phyloP scores from a whole-genome alignment of 2,113 vertebrate genomes.

The Myrmophylax atrothorax region DNA sequence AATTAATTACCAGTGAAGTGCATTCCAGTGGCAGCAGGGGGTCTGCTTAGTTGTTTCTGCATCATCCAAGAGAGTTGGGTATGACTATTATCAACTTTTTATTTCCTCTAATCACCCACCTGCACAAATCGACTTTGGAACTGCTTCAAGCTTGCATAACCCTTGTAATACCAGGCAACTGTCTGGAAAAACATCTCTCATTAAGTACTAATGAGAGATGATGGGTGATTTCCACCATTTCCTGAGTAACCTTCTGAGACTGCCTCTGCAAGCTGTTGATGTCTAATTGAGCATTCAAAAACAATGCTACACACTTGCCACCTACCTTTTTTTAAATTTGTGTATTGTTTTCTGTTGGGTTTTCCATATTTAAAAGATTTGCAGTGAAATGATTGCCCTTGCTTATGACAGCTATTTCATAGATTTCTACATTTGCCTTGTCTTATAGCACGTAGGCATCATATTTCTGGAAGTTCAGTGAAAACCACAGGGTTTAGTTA shows the following conservation, averaged over 20 bases:
- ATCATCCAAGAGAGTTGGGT: constrained; percentile 11
- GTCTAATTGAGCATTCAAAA: constrained; percentile 44
- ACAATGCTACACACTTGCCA: neutral
- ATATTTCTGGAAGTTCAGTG: neutral
- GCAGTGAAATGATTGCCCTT: neutral
- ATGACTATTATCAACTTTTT: constrained; percentile 50
- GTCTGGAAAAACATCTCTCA: constrained; percentile 60
- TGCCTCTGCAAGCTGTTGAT: constrained; percentile 47
- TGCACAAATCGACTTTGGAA: constrained; percentile 61
- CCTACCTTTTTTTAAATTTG: neutral
- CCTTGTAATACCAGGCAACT: constrained; percentile 41
- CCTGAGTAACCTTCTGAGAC: constrained; percentile 50
- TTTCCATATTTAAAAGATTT: neutral
- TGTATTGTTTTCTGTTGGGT: neutral
- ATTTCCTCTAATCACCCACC: constrained; percentile 58
- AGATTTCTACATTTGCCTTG: neutral
- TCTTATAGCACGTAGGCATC: neutral
- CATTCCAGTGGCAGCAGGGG: constrained; percentile 34
- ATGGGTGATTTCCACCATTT: constrained; percentile 55
- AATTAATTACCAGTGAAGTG: constrained; percentile 63
- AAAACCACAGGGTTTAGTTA: neutral
- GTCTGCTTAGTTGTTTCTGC: constrained; percentile 42
- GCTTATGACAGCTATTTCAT: neutral
- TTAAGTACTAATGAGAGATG: constrained; percentile 58
- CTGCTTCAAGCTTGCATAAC: constrained; percentile 53